phyloP scores from a whole-genome alignment of 2,888 invertebrate genomes.

The Drosophila nr. medialis region DNA sequence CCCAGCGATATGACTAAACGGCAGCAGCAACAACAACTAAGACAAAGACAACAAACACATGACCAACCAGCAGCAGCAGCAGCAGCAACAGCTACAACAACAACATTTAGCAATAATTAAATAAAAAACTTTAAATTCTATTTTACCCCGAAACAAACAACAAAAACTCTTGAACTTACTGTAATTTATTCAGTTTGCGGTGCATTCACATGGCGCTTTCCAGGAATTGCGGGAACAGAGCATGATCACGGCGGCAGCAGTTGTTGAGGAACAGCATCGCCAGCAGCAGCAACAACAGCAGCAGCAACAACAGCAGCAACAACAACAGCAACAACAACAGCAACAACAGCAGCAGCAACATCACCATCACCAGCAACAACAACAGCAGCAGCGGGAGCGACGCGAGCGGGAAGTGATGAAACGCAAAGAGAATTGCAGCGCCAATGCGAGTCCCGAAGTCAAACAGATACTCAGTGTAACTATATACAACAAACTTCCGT shows the following conservation, averaged over 20 bases:
- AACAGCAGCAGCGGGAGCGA: conserved; percentile 89
- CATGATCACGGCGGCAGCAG: conserved; percentile 85
- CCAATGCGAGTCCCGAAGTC: conserved; percentile 97
- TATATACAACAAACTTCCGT: not conserved
- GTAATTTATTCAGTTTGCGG: conserved; percentile 85
- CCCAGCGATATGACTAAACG: conserved; percentile 50
- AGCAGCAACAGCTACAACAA: conserved; percentile 14
- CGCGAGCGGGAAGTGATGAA: conserved; percentile 94
- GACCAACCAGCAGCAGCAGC: conserved; percentile 7
- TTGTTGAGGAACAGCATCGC: conserved; percentile 89
- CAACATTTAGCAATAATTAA: conserved; percentile 9
- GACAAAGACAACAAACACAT: conserved; percentile 7
- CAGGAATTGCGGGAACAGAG: conserved; percentile 94
- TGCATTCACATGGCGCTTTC: conserved; percentile 85
- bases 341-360: conserved; percentile 89
- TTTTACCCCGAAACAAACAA: conserved; percentile 34
- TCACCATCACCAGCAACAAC: conserved; percentile 86
- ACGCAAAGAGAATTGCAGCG: conserved; percentile 98
- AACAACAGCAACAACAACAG: conserved; percentile 89
- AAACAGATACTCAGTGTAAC: conserved; percentile 96
- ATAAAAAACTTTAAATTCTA: conserved; percentile 18
- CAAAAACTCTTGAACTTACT: conserved; percentile 77
- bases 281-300: conserved; percentile 65
- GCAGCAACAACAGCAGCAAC: conserved; percentile 87
- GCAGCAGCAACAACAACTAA: conserved; percentile 10